Conservation (phyloP, 2,888 invertebrate genomes). For the Agrilus mali region DNA sequence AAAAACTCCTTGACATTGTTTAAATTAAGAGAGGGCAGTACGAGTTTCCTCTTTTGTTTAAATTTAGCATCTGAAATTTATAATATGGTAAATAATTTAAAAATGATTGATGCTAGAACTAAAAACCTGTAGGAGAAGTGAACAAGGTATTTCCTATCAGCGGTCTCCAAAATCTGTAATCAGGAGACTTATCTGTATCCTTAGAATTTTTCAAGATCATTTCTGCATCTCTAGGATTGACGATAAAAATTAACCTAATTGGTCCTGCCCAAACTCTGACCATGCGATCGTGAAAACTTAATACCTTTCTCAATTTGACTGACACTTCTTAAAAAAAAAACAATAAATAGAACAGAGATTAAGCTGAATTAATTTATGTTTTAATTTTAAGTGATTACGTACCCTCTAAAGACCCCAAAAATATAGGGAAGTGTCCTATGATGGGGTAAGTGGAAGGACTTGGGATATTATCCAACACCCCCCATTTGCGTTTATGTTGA, state of each 20-base stretch:
- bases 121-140: slow-evolving; percentile 9
- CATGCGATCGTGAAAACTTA: slow-evolving; percentile 3
- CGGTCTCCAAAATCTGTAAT: slow-evolving; percentile 10
- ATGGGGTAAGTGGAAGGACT: too few relatives aligned
- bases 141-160: slow-evolving; percentile 13
- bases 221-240: slow-evolving; percentile 11
- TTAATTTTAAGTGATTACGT: too few relatives aligned
- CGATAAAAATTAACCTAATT: slow-evolving; percentile 8
- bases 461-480: too few relatives aligned
- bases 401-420: too few relatives aligned
- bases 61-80: slow-evolving; percentile 10
- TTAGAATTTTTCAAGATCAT: slow-evolving; percentile 7
- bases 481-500: too few relatives aligned
- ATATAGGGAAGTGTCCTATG: too few relatives aligned
- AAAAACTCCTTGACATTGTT: slow-evolving; percentile 9
- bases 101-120: not conserved
- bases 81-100: not conserved
- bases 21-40: slow-evolving; percentile 10
- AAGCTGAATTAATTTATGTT: too few relatives aligned
- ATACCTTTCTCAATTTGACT: too few relatives aligned
- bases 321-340: too few relatives aligned
- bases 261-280: slow-evolving; percentile 13
- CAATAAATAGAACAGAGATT: too few relatives aligned
- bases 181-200: slow-evolving; percentile 9
- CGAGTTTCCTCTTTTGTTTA: slow-evolving; percentile 8